A percentile compares a stretch with the other conserved stretches of the same genome.
Conservation (phyloP, 2,113 vertebrate species). For the Toxotes chatareus region DNA sequence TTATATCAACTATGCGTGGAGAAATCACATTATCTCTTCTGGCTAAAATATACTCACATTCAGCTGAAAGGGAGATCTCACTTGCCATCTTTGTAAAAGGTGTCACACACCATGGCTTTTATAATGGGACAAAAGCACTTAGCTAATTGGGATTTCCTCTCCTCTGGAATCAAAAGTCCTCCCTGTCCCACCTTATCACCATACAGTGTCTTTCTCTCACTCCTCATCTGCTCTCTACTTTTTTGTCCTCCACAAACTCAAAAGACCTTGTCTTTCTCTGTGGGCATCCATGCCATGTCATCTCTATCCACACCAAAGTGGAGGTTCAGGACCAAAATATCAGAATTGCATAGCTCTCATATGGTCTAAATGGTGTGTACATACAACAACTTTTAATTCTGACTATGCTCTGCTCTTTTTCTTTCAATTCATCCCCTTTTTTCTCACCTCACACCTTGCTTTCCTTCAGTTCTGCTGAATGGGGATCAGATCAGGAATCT, state of each 20-base stretch:
- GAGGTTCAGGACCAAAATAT: background rate
- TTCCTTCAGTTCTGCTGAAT: background rate
- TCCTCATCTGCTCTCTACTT: background rate
- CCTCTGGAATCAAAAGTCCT: background rate
- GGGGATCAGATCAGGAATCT: background rate
- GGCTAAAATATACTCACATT: background rate
- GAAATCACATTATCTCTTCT: background rate
- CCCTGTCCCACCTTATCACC: background rate
- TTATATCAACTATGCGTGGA: too few species aligned
- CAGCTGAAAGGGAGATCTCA: background rate
- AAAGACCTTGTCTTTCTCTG: too few species aligned
- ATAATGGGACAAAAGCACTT: conserved; percentile 8
- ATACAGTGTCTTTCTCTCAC: background rate
- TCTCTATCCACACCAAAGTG: background rate
- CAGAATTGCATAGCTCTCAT: conserved; percentile 26
- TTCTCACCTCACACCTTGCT: too few species aligned
- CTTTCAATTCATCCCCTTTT: background rate
- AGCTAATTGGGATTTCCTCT: background rate
- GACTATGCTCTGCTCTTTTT: background rate
- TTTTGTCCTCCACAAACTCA: background rate
- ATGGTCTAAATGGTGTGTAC: background rate
- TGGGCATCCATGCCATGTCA: background rate
- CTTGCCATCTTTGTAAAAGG: background rate
- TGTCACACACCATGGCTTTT: background rate
- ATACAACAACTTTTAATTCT: conserved; percentile 21